Evolutionary conservation across 2,888 invertebrate genomes (phyloP).

Genomic region (Clitarchus hookeri): DNA sequence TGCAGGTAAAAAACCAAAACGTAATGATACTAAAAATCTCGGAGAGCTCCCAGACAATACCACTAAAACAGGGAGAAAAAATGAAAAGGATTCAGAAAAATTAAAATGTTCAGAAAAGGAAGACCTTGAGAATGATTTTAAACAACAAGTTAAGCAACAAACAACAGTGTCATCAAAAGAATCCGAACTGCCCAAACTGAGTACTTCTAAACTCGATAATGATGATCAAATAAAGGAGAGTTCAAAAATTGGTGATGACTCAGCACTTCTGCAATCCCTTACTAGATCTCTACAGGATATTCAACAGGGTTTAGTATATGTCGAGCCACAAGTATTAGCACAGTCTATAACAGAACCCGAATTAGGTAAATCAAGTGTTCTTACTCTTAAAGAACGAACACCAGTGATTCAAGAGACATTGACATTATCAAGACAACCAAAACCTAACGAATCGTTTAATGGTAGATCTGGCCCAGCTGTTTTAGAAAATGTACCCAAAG

Average conservation of each 20-base stretch:
- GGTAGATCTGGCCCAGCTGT: constrained; percentile 30
- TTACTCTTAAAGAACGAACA: constrained; percentile 53
- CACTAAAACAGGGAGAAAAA: background rate
- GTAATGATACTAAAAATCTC: background rate
- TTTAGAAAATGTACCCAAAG: constrained; percentile 33
- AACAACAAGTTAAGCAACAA: constrained; percentile 45
- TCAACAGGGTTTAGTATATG: constrained; percentile 62
- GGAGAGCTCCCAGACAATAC: background rate
- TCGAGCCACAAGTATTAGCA: constrained; percentile 65
- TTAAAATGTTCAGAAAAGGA: background rate
- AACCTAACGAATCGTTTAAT: constrained; percentile 6
- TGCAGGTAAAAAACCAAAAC: background rate
- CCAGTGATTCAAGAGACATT: constrained; percentile 51
- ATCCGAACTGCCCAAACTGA: constrained; percentile 37
- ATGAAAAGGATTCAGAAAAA: background rate
- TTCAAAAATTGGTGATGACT: constrained; percentile 40
- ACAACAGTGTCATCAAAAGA: constrained; percentile 31
- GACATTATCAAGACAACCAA: background rate
- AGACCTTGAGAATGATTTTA: constrained; percentile 44
- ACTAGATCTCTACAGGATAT: constrained; percentile 55
- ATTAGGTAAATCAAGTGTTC: constrained; percentile 47
- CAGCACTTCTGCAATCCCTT: constrained; percentile 38
- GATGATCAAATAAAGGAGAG: background rate
- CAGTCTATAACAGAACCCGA: constrained; percentile 68
- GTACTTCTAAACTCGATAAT: constrained; percentile 31